Base-by-base conservation (phyloP, 92 coral and sea anemone species). In the Phymanthus crucifer region DNA sequence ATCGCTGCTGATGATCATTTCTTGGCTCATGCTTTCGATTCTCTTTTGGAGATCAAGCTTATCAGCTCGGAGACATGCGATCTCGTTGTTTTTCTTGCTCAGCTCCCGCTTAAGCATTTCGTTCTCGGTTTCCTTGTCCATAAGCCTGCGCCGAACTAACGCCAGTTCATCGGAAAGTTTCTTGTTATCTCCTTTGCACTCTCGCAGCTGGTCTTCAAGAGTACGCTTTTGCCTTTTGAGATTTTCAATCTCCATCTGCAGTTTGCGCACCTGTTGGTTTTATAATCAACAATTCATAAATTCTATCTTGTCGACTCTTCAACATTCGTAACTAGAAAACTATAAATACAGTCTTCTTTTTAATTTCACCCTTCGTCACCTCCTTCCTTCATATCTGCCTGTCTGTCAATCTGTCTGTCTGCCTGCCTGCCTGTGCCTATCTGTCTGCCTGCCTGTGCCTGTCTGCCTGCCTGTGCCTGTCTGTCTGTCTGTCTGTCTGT, bases 91-190 rank as follows among this genome's bases (percentile, higher is more conserved):
- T 83, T 91, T 96, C 57, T 86, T 78, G 40, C 90, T 86, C 70
- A 96, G 83, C 74, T 96, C 98, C 64, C 95, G 91, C 75, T 86
- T 86, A n/a, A 96, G 89, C 40, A 91, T 83, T 67, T 96, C 99
- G 76, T 93, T 83, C 88, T 93, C 98, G 33, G 93, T 79, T 72
- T 96, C 94, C 61, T 94, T 90, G 81, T 87, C 91, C 64, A 90
- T 66, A 32, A 96, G 93, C 79, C 85, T 86, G 37, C 93, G 89
- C 40, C 91, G 87, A 61, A 92, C 84, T 80, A 91, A 56, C 38
- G 88, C 74, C 64, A 96, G 92, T 71, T 93, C 98, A 75, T 96
- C 99, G 74, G 84, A 92, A 50, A 89, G 89, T 87, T 91, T 80
- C 78, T 93, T 93, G 52, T 90, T 88, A 66, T 96, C 98, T 23